Conservation (phyloP, 2,113 vertebrate genomes). For the Podiceps cristatus region DNA sequence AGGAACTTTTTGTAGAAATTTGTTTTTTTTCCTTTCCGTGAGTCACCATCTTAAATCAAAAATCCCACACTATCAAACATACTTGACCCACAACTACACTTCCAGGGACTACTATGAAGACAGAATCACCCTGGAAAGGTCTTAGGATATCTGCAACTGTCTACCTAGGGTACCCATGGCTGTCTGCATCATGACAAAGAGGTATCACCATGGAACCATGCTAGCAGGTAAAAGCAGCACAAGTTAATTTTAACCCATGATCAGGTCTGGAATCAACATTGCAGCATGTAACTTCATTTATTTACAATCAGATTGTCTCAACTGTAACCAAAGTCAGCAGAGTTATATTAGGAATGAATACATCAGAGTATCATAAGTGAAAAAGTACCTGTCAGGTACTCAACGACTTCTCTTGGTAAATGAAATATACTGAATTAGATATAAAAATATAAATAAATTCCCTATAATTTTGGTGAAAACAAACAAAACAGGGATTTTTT, state of each 20-base stretch:
- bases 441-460: background rate
- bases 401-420: background rate
- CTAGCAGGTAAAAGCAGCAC: background rate
- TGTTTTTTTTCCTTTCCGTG: background rate
- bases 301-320: background rate
- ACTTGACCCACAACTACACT: background rate
- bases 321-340: background rate
- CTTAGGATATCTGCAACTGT: background rate
- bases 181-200: background rate
- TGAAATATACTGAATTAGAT: background rate
- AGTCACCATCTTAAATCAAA: background rate
- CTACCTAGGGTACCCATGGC: background rate
- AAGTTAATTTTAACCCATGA: background rate
- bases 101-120: background rate
- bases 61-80: background rate
- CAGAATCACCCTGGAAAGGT: background rate
- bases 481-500: background rate
- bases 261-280: background rate
- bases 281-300: background rate
- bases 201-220: background rate
- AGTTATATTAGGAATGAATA: background rate
- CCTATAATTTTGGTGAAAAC: background rate
- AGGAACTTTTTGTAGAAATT: background rate
- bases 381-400: background rate
- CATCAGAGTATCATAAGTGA: background rate